Percentiles rank a stretch among this genome's conserved stretches.
Conservation (phyloP, 1,140 invertebrate genomes). For the Eupeodes corollae region DNA sequence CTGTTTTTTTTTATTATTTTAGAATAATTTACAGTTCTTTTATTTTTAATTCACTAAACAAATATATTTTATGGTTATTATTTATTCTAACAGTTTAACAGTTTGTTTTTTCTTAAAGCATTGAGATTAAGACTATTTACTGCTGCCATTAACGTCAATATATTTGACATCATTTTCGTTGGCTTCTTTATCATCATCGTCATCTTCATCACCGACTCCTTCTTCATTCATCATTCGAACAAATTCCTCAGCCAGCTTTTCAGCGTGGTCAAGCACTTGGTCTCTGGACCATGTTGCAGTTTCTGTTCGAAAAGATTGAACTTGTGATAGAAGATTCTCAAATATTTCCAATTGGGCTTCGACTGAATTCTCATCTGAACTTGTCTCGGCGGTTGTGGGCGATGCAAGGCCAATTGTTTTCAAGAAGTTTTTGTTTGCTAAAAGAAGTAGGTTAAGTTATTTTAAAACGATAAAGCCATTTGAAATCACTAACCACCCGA, state of each 20-base stretch:
- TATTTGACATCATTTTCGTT: not conserved
- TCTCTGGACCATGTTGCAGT: conserved; percentile 3
- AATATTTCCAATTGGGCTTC: not conserved
- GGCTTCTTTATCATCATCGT: not conserved
- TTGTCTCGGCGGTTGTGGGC: no score
- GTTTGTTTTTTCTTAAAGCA: not conserved
- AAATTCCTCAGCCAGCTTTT: conserved; percentile 4
- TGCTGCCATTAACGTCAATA: not conserved
- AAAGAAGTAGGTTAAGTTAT: no score
- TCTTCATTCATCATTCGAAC: not conserved
- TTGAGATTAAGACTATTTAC: no score
- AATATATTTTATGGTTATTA: not conserved
- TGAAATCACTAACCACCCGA: not conserved
- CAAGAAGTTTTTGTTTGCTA: no score
- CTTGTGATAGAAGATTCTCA: conserved; percentile 5
- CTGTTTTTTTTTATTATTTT: no score
- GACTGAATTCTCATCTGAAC: not conserved
- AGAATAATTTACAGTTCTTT: no score
- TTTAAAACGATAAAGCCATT: no score
- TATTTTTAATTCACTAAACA: not conserved
- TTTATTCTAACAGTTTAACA: not conserved
- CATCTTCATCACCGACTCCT: not conserved
- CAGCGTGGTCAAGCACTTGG: conserved; percentile 1
- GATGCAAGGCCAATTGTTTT: no score
- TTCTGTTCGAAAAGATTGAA: not conserved